These are phyloP conservation scores for Ciconia stormi DNA, from an alignment of 2,113 vertebrate genomes.

Conservation along the genomic window DNA sequence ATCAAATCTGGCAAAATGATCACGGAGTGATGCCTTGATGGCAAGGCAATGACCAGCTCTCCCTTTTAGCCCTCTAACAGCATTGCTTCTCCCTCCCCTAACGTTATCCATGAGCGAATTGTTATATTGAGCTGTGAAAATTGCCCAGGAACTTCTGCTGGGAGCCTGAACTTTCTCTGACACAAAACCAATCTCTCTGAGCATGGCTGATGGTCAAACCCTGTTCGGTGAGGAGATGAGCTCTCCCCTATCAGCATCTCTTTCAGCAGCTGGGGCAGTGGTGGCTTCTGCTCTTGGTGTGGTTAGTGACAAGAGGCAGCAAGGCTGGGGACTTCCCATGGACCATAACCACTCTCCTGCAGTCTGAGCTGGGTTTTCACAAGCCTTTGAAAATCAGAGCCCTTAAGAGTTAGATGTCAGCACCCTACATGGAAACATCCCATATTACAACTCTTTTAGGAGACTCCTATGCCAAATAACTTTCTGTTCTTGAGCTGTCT, in stretches of 20 bases:
- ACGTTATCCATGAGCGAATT: background rate
- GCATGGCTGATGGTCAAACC: background rate
- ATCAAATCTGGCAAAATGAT: background rate
- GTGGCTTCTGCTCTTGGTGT: background rate
- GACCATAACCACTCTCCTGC: background rate
- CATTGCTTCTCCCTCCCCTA: background rate
- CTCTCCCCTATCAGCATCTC: background rate
- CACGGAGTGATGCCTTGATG: background rate
- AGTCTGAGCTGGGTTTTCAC: background rate
- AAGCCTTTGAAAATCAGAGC: background rate
- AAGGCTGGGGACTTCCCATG: background rate
- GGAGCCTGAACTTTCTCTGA: background rate
- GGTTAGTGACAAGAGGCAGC: background rate
- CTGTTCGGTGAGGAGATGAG: background rate
- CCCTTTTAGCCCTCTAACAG: background rate
- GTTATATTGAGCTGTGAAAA: background rate
- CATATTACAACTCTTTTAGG: background rate
- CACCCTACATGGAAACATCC: background rate
- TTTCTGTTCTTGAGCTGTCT: background rate
- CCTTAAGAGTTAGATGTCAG: background rate
- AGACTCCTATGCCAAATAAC: background rate
- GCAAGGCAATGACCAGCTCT: background rate
- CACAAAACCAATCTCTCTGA: background rate
- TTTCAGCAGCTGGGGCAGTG: background rate
- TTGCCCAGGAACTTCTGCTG: constrained; percentile 1